phyloP scores from a whole-genome alignment of 92 coral and sea anemone genomes.

The Actinernus sp. region DNA sequence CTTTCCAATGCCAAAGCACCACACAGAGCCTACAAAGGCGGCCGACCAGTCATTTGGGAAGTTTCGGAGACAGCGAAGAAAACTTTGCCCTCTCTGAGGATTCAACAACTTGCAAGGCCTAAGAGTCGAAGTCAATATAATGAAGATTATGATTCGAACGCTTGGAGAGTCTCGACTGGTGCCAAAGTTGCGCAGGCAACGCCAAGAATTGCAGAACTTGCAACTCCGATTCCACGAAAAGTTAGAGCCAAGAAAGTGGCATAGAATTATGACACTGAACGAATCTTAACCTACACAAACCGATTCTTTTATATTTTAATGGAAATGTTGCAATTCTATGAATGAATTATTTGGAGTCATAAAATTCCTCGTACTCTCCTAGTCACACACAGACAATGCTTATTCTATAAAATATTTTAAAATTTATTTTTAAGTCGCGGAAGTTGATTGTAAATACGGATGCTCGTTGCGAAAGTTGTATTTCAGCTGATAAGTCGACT shows the following conservation, averaged over 20 bases:
- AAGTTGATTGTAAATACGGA: too few species aligned
- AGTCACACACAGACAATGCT: too few species aligned
- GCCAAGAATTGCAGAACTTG: conserved; percentile 90
- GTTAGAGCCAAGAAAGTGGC: conserved; percentile 83
- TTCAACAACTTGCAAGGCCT: conserved; percentile 94
- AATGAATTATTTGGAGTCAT: too few species aligned
- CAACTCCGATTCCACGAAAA: conserved; percentile 91
- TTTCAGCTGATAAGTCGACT: too few species aligned
- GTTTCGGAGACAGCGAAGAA: conserved; percentile 81
- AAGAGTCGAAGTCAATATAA: conserved; percentile 90
- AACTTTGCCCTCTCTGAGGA: conserved; percentile 93
- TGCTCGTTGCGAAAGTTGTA: too few species aligned
- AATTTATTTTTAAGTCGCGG: too few species aligned
- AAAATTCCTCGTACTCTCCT: too few species aligned
- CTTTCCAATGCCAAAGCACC: conserved; percentile 80
- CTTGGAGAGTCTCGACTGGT: conserved; percentile 93
- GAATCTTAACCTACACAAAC: too few species aligned
- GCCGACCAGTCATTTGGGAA: conserved; percentile 83
- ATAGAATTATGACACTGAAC: too few species aligned
- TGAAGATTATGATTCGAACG: conserved; percentile 88
- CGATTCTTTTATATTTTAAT: too few species aligned
- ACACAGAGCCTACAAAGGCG: conserved; percentile 87
- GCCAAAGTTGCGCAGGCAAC: conserved; percentile 95
- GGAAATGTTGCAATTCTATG: too few species aligned
- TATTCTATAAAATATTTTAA: too few species aligned